Evolutionary conservation across 2,113 vertebrate species (phyloP).

Genomic region (Gyps fulvus): DNA sequence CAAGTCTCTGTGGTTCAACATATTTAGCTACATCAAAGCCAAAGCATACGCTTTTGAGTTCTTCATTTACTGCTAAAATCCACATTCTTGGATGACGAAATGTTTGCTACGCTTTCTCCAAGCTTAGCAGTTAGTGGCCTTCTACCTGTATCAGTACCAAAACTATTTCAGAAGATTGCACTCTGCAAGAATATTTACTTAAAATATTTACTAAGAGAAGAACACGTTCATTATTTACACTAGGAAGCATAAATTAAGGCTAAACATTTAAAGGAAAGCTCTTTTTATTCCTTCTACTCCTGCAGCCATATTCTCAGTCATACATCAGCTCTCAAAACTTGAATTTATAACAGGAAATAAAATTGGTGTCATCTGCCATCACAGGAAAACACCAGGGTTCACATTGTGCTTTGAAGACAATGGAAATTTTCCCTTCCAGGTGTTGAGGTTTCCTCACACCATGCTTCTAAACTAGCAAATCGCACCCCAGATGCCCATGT

Average conservation of each 20-base stretch:
- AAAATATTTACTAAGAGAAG: background rate
- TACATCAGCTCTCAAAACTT: background rate
- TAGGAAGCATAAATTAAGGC: background rate
- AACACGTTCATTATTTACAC: background rate
- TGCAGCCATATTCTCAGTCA: background rate
- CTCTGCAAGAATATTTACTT: background rate
- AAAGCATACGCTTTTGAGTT: background rate
- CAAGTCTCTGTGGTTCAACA: background rate
- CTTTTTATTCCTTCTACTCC: background rate
- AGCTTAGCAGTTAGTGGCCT: background rate
- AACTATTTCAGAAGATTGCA: background rate
- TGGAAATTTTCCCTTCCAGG: conserved; percentile 1
- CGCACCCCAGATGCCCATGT: conserved; percentile 1
- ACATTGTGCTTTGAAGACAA: background rate
- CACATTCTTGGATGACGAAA: background rate
- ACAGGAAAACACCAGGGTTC: background rate
- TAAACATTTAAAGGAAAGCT: background rate
- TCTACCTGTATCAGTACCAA: background rate
- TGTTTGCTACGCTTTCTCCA: background rate
- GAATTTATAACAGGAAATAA: background rate
- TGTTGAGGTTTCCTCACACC: background rate
- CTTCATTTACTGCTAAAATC: background rate
- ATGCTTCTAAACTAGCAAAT: background rate
- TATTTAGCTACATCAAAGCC: conserved; percentile 23
- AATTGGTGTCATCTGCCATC: background rate